These are phyloP conservation scores for Corythoichthys haematopterus DNA, from an alignment of 2,113 vertebrate genomes.

Conservation along the genomic window DNA sequence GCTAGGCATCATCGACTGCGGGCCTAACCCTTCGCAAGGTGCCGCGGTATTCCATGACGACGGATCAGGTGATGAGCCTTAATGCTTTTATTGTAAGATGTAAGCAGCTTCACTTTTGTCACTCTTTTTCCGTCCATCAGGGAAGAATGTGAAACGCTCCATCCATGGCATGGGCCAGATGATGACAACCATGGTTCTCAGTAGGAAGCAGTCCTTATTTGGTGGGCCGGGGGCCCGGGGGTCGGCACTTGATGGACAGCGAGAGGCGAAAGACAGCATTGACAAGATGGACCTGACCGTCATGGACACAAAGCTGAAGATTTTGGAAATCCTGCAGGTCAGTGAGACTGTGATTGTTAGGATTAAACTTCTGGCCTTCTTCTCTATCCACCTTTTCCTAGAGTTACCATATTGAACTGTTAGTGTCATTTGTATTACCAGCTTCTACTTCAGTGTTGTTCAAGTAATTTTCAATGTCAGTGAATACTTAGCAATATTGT, in stretches of 20 bases:
- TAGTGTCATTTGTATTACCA: not conserved
- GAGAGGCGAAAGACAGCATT: constrained; percentile 79
- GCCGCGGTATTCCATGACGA: constrained; percentile 74
- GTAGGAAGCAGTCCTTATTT: constrained; percentile 87
- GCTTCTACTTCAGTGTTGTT: not conserved
- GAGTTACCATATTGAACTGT: not conserved
- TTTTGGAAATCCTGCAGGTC: constrained; percentile 95
- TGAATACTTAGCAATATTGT: not conserved
- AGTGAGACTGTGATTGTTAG: not conserved
- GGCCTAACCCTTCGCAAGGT: constrained; percentile 75
- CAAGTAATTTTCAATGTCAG: not conserved
- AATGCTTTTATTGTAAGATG: not conserved
- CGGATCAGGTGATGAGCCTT: constrained; percentile 67
- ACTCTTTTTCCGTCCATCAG: constrained; percentile 43
- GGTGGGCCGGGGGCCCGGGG: constrained; percentile 62
- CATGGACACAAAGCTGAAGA: constrained; percentile 98
- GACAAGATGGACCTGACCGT: constrained; percentile 89
- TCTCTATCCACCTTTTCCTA: not conserved
- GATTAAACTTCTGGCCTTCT: not conserved
- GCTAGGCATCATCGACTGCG: constrained; percentile 92
- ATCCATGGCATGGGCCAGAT: constrained; percentile 97
- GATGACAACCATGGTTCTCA: constrained; percentile 98
- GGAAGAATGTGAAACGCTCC: constrained; percentile 88
- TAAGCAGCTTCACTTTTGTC: not conserved
- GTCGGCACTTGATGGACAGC: constrained; percentile 56